Evolutionary conservation across 2,113 vertebrate species (phyloP).

Genomic region (Dryoscopus gambensis): DNA sequence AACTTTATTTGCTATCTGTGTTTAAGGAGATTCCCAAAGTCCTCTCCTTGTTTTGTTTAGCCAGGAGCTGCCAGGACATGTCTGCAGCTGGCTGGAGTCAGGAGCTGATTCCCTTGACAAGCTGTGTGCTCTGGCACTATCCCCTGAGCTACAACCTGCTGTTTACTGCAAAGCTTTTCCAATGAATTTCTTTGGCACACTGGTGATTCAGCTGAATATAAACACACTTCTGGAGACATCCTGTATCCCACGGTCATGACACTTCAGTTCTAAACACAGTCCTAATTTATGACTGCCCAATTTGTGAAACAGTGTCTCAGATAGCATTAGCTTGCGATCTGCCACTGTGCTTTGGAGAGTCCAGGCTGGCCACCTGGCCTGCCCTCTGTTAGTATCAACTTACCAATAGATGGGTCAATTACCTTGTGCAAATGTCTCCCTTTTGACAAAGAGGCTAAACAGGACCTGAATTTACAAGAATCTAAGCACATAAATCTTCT

Average conservation of each 20-base stretch:
- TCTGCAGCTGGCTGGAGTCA: background rate
- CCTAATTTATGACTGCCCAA: background rate
- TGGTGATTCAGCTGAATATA: background rate
- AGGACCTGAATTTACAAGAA: background rate
- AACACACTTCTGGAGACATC: background rate
- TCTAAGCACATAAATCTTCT: background rate
- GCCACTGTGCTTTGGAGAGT: background rate
- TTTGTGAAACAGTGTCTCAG: background rate
- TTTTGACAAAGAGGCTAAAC: background rate
- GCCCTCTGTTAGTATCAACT: background rate
- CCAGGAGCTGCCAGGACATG: background rate
- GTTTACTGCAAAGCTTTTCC: background rate
- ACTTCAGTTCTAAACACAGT: background rate
- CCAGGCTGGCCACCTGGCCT: background rate
- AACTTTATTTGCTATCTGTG: background rate
- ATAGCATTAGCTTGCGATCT: background rate
- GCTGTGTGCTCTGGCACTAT: background rate
- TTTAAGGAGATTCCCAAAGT: background rate
- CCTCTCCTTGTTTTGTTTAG: background rate
- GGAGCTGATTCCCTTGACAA: background rate
- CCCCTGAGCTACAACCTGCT: background rate
- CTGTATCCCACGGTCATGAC: background rate
- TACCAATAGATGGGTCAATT: background rate
- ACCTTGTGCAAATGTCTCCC: background rate
- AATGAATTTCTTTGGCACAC: background rate